phyloP scores from a whole-genome alignment of 2,113 vertebrate genomes.

The Labeo catla region DNA sequence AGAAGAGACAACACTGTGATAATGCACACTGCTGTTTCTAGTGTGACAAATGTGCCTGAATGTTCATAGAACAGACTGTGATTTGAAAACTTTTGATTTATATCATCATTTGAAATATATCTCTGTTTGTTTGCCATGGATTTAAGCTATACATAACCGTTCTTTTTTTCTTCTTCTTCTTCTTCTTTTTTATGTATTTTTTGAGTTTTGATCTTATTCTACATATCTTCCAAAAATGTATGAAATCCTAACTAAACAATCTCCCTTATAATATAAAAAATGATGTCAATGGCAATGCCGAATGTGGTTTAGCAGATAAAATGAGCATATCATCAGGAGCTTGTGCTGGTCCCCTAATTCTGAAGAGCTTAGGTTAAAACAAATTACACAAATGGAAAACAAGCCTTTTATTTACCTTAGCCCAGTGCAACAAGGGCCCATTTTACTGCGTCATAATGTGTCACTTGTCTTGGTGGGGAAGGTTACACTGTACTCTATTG shows the following conservation, averaged over 20 bases:
- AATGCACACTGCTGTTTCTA: slow-evolving; percentile 66
- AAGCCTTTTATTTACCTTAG: slow-evolving; percentile 66
- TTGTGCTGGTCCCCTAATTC: slow-evolving; percentile 12
- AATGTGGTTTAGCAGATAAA: neutral
- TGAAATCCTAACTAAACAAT: neutral
- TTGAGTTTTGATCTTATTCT: neutral
- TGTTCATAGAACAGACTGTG: slow-evolving; percentile 31
- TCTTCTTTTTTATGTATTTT: neutral
- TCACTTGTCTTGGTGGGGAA: slow-evolving; percentile 74
- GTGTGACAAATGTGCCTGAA: slow-evolving; percentile 61
- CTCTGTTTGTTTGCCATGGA: neutral
- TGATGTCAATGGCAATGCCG: neutral
- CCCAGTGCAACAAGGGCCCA: slow-evolving; percentile 66
- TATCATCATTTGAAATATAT: slow-evolving; percentile 42
- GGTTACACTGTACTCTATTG: slow-evolving; percentile 81
- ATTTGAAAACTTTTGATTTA: slow-evolving; percentile 49
- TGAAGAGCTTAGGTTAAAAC: slow-evolving; percentile 60
- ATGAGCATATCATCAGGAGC: neutral
- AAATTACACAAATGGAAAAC: slow-evolving; percentile 54
- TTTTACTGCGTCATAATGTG: slow-evolving; percentile 73
- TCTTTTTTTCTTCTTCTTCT: neutral
- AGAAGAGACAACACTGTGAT: slow-evolving; percentile 56
- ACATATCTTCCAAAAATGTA: neutral
- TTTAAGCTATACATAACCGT: neutral
- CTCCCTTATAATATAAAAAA: neutral